Evolutionary conservation across 2,113 vertebrate genomes (phyloP).

Genomic region (Mobula birostris): DNA sequence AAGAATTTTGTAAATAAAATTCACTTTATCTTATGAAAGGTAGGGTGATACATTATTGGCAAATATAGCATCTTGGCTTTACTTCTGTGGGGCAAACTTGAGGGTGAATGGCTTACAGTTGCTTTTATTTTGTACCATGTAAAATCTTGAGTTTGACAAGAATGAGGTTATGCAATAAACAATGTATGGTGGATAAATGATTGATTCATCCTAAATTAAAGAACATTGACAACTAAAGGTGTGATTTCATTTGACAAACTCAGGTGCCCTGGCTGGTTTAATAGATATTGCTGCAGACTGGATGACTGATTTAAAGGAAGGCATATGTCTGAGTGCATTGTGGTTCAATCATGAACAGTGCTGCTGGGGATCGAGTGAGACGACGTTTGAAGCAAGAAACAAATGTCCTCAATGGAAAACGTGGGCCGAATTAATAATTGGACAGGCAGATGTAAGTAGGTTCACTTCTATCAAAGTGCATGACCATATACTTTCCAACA

Average conservation of each 20-base stretch:
- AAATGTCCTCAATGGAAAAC: conserved; percentile 97
- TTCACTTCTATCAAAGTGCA: too few relatives aligned
- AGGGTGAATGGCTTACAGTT: background rate
- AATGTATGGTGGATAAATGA: background rate
- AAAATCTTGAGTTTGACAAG: background rate
- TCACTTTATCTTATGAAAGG: background rate
- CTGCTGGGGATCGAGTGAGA: conserved; percentile 93
- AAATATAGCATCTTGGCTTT: background rate
- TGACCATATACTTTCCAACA: too few relatives aligned
- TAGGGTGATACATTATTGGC: background rate
- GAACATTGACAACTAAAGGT: background rate
- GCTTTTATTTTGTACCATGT: background rate
- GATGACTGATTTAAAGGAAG: conserved; percentile 97
- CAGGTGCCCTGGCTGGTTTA: conserved; percentile 91
- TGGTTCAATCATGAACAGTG: conserved; percentile 99
- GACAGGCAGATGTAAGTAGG: conserved; percentile 82
- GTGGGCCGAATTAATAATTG: conserved; percentile 96
- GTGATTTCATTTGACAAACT: conserved; percentile 2
- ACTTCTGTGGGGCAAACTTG: background rate
- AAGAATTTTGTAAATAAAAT: background rate
- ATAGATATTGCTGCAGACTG: conserved; percentile 98
- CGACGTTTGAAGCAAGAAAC: conserved; percentile 91
- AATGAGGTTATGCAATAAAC: background rate
- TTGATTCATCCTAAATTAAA: background rate
- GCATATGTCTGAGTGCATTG: conserved; percentile 87